These are phyloP conservation scores for Congeria kusceri DNA, from an alignment of 2,888 invertebrate genomes.

Conservation along the genomic window DNA sequence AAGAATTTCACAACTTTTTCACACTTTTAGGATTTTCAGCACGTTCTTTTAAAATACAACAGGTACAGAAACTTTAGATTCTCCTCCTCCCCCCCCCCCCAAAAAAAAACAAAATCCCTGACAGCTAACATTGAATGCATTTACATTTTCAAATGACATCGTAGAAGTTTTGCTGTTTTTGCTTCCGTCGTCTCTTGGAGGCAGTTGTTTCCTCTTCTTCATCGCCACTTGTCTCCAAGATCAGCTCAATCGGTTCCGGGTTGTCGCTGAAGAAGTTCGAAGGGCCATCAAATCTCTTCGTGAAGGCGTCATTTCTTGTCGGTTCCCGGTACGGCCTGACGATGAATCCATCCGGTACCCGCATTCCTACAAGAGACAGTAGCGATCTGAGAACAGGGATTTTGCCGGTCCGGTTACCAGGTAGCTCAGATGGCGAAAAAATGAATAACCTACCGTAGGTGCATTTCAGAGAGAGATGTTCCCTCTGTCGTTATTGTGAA, in stretches of 20 bases:
- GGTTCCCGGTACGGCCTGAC: conserved; percentile 53
- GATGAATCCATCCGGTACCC: conserved; percentile 50
- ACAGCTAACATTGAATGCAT: no score
- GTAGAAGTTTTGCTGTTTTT: conserved; percentile 8
- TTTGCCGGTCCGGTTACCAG: no score
- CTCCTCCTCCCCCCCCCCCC: no score
- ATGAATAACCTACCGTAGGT: no score
- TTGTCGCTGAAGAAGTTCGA: conserved; percentile 45
- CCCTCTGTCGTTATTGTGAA: no score
- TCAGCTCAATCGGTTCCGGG: conserved; percentile 29
- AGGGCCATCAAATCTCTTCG: conserved; percentile 50
- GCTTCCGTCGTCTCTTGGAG: background rate
- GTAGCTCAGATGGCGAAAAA: no score
- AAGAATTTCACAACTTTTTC: no score
- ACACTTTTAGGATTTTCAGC: no score
- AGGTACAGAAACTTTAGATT: no score
- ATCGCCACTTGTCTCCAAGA: conserved; percentile 21
- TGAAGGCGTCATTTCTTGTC: conserved; percentile 45
- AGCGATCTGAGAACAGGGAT: background rate
- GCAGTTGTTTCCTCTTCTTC: conserved; percentile 7
- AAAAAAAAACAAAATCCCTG: no score
- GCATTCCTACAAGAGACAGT: conserved; percentile 39
- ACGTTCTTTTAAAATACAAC: no score
- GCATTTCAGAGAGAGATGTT: no score
- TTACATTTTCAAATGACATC: conserved; percentile 21